Base-by-base conservation (phyloP, 2,797 vertebrate species). In the Myiotriccus ornatus region DNA sequence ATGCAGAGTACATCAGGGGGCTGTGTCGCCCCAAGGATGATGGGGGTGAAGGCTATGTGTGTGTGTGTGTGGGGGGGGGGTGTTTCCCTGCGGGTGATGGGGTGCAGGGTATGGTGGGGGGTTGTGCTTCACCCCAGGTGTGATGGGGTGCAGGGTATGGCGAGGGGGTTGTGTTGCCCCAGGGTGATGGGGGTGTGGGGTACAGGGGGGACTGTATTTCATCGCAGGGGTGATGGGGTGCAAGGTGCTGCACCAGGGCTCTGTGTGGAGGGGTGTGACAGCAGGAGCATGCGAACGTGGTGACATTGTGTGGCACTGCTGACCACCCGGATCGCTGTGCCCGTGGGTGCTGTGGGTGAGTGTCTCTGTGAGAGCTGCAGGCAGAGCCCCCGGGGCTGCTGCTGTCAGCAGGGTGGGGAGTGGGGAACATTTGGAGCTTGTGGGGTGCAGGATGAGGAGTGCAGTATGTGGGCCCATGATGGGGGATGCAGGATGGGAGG, bases 231-330 rank as follows among this genome's bases (percentile, higher is more conserved):
- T 47, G 73, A 9, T 10, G 30, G 76, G 55, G 5, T 34, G 82
- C 23, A 41, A 47, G 46, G 27, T 44, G 64, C 52, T 53, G 84
- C 28, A 6, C 68, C 39, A 46, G 77, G 81, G 84, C 62, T 35
- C 74, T 91, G 82, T 43, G 10, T 23, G 74, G 30, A 76, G 76
- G 93, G 71, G 56, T 90, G 94, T 93, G 93, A 80, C 52, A 13
- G 89, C 12, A 50, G 1, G 47, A 80, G 74, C 23, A 53, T 77
- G 71, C 81, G 57, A 67, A 27, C 20, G 12, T 20, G 27, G 87
- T 37, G 87, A 57, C 57, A 35, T 75, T 32, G 86, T 13, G 27
- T 9, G 30, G 80, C 86, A 69, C 63, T 49, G 70, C 63, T 89
- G 86, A 56, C 86, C 87, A 56, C 56, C 63, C 63, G 23, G 49